phyloP scores from a whole-genome alignment of 1,140 invertebrate genomes.

The Stegodyphus mimosarum region DNA sequence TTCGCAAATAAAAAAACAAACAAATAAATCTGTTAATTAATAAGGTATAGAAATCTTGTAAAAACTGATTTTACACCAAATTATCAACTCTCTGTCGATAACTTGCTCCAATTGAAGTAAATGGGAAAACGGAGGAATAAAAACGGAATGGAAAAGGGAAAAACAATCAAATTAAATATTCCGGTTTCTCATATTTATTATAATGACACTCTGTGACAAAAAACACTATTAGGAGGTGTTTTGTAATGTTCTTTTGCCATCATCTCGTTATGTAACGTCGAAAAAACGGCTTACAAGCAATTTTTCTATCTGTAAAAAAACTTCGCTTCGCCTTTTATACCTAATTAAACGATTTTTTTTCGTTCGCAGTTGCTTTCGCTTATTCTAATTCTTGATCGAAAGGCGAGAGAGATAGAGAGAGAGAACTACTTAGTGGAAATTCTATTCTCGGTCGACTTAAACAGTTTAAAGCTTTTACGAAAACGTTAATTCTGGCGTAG shows the following conservation, averaged over 20 bases:
- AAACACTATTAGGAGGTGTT: slow-evolving; percentile 48
- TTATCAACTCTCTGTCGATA: neutral
- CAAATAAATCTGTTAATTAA: slow-evolving; percentile 16
- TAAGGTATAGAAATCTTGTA: slow-evolving; percentile 27
- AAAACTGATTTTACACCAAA: slow-evolving; percentile 40
- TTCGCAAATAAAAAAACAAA: neutral
- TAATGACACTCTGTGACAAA: slow-evolving; percentile 51
- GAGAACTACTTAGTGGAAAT: slow-evolving; percentile 50
- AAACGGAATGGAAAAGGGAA: neutral
- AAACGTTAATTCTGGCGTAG: slow-evolving; percentile 57
- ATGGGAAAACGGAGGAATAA: too few species aligned
- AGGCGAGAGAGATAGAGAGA: slow-evolving; percentile 5
- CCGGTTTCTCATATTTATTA: slow-evolving; percentile 34
- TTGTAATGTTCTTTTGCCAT: slow-evolving; percentile 56
- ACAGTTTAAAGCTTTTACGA: slow-evolving; percentile 60
- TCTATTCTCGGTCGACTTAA: slow-evolving; percentile 59
- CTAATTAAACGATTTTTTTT: slow-evolving; percentile 59
- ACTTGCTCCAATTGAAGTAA: neutral
- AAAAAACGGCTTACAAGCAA: slow-evolving; percentile 35
- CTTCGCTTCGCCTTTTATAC: slow-evolving; percentile 30
- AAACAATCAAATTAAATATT: slow-evolving; percentile 34
- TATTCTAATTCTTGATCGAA: slow-evolving; percentile 53
- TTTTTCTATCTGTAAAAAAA: slow-evolving; percentile 24
- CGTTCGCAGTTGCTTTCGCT: slow-evolving; percentile 1
- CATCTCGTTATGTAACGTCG: slow-evolving; percentile 54